Percentiles rank a stretch among this genome's conserved stretches.
These are phyloP conservation scores for Hydropotes inermis DNA, from an alignment of 2,113 vertebrate genomes.

Conservation along the genomic window DNA sequence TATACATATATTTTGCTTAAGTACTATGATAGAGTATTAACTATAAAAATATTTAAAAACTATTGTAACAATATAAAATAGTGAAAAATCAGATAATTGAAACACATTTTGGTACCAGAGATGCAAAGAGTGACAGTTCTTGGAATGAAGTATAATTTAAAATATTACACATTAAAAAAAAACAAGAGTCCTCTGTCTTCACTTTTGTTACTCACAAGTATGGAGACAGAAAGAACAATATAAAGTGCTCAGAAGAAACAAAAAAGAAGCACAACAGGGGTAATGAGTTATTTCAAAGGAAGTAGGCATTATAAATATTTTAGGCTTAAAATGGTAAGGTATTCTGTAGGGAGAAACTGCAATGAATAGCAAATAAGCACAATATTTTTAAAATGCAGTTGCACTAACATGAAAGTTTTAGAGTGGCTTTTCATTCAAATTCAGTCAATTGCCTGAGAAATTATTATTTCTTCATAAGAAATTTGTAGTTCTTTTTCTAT, in stretches of 20 bases:
- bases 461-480: background rate
- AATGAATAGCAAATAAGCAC: background rate
- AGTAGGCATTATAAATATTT: background rate
- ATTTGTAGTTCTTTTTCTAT: background rate
- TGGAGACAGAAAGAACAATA: background rate
- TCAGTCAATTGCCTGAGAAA: background rate
- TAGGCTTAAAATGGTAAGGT: background rate
- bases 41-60: slow-evolving; percentile 29
- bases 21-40: background rate
- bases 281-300: slow-evolving; percentile 20
- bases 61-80: background rate
- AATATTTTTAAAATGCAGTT: background rate
- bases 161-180: background rate
- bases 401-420: background rate
- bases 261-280: background rate
- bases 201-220: background rate
- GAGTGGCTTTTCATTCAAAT: background rate
- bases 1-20: slow-evolving; percentile 20
- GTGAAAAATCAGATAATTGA: background rate
- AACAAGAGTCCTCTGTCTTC: background rate
- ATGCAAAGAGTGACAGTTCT: background rate
- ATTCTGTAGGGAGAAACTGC: background rate
- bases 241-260: slow-evolving; percentile 6
- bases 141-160: slow-evolving; percentile 14
- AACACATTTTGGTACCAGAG: background rate